Evolutionary conservation across 2,797 vertebrate species (phyloP).

Genomic region (Gambusia yucatana): DNA sequence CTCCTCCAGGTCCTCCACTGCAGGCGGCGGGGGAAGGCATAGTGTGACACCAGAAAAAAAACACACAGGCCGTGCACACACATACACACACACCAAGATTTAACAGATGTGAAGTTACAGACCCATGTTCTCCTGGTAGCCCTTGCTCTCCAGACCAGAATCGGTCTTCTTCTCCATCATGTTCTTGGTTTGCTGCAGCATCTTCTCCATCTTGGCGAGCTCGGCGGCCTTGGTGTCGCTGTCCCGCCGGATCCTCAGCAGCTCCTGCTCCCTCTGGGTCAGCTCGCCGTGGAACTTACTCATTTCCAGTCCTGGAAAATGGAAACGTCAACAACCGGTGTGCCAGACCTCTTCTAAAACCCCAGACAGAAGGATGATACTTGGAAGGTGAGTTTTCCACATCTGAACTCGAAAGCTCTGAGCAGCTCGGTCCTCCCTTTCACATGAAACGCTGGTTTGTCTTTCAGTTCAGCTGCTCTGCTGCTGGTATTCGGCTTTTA

Average conservation of each 20-base stretch:
- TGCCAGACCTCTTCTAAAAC: neutral
- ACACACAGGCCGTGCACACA: no score
- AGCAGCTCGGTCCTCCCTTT: slow-evolving; percentile 16
- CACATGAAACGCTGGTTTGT: slow-evolving; percentile 26
- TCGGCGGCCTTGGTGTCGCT: slow-evolving; percentile 86
- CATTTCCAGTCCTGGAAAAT: slow-evolving; percentile 78
- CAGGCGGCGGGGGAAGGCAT: neutral
- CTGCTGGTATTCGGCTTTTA: slow-evolving; percentile 52
- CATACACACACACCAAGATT: neutral
- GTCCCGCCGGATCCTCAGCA: slow-evolving; percentile 82
- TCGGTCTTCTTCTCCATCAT: slow-evolving; percentile 87
- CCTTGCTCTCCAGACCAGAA: slow-evolving; percentile 65
- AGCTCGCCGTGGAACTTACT: slow-evolving; percentile 81
- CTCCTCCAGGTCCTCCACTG: slow-evolving; percentile 90
- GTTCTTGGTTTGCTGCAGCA: slow-evolving; percentile 86
- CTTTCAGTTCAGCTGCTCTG: slow-evolving; percentile 31
- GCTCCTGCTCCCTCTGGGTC: slow-evolving; percentile 80
- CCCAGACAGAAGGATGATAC: slow-evolving; percentile 11
- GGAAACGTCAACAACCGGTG: slow-evolving; percentile 33
- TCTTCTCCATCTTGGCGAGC: slow-evolving; percentile 87
- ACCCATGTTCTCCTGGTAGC: slow-evolving; percentile 79
- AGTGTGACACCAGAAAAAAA: neutral
- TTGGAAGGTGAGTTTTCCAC: neutral
- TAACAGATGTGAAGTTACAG: slow-evolving; percentile 38
- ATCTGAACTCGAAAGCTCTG: slow-evolving; percentile 7